Conservation (phyloP, 2,888 invertebrate species). For the Caenorhabditis doughertyi region DNA sequence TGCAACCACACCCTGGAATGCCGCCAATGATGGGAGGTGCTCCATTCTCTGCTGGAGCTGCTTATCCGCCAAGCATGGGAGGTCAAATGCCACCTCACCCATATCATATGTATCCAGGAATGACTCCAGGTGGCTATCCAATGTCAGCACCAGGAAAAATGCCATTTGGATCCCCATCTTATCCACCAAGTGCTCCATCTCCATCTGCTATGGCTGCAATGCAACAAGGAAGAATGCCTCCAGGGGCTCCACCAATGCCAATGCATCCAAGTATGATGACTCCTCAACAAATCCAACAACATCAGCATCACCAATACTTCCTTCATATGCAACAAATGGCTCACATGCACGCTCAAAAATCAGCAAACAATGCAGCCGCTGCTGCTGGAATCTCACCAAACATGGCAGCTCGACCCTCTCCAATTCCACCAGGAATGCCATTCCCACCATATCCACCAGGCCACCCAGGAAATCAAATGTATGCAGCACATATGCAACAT, state of each 20-base stretch:
- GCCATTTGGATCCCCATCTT: constrained; percentile 50
- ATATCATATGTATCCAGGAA: constrained; percentile 33
- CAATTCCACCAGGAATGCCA: neutral
- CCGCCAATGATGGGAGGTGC: constrained; percentile 2
- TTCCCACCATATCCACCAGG: constrained; percentile 35
- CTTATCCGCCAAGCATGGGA: constrained; percentile 28
- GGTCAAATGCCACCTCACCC: constrained; percentile 24
- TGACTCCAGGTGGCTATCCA: constrained; percentile 50
- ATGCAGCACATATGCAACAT: constrained; percentile 11
- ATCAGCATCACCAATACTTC: too few species aligned
- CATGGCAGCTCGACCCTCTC: constrained; percentile 20
- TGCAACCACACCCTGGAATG: constrained; percentile 5
- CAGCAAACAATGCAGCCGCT: neutral
- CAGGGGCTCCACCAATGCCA: neutral
- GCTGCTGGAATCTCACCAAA: constrained; percentile 41
- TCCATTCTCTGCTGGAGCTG: constrained; percentile 55
- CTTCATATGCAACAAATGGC: constrained; percentile 32
- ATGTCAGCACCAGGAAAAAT: constrained; percentile 60
- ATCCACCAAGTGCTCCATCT: constrained; percentile 20
- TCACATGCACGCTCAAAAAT: constrained; percentile 16
- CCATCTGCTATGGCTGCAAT: constrained; percentile 51
- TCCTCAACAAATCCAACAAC: constrained; percentile 36
- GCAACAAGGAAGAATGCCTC: constrained; percentile 32
- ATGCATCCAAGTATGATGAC: constrained; percentile 43
- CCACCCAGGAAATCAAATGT: constrained; percentile 17